These are phyloP conservation scores for Aphidius gifuensis DNA, from an alignment of 1,140 invertebrate species.

Conservation along the genomic window DNA sequence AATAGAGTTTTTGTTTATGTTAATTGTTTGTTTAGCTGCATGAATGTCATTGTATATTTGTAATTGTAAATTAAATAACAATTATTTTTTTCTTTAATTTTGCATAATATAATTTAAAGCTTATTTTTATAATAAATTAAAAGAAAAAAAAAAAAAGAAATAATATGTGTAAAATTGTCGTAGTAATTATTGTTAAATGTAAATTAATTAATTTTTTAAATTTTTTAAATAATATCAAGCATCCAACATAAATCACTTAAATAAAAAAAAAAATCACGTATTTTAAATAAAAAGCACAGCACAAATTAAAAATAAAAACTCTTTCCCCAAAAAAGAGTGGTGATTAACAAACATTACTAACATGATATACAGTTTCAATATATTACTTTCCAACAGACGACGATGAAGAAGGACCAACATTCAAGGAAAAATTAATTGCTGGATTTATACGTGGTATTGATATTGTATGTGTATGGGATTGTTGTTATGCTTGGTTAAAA, in stretches of 20 bases:
- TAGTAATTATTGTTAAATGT: no score
- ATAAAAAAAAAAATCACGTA: conserved; percentile 3
- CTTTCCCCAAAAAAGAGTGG: conserved; percentile 66
- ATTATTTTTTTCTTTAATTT: not conserved
- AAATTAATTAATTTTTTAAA: not conserved
- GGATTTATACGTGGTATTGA: conserved; percentile 77
- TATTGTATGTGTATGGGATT: conserved; percentile 96
- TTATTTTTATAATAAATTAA: not conserved
- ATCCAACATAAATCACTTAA: conserved; percentile 4
- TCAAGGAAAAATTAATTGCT: conserved; percentile 80
- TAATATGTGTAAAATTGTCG: no score
- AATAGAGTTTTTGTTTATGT: conserved; percentile 28
- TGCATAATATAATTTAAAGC: not conserved
- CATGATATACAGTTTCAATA: conserved; percentile 78
- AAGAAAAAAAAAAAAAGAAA: no score
- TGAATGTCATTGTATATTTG: not conserved
- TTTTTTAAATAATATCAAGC: not conserved
- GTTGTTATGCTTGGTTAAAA: conserved; percentile 86
- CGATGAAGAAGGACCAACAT: conserved; percentile 83
- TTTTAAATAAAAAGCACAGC: not conserved
- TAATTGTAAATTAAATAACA: conserved; percentile 6
- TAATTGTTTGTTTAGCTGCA: no score
- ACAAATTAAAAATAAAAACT: conserved; percentile 47
- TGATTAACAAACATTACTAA: conserved; percentile 63
- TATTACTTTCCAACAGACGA: conserved; percentile 92